phyloP scores from a whole-genome alignment of 2,113 vertebrate species.

The Hippocampus mohnikei region DNA sequence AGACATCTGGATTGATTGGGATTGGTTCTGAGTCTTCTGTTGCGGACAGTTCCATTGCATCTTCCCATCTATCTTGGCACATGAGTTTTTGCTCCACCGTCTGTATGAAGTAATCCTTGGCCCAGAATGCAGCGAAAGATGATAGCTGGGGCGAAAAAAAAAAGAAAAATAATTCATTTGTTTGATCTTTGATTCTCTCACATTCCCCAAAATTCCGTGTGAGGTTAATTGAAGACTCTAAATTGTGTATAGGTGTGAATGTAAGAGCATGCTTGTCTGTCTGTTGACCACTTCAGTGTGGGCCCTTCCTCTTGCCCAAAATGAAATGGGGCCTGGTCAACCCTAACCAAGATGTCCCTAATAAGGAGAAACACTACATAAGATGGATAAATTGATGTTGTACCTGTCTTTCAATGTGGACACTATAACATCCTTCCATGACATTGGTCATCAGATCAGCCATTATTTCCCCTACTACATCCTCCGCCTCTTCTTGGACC shows the following conservation, averaged over 20 bases:
- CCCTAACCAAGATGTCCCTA: background rate
- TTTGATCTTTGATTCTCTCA: background rate
- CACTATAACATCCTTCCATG: slow-evolving; percentile 57
- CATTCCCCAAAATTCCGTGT: background rate
- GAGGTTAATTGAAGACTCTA: background rate
- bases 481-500: slow-evolving; percentile 65
- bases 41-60: slow-evolving; percentile 23
- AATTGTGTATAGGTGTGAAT: background rate
- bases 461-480: slow-evolving; percentile 64
- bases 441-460: slow-evolving; percentile 64
- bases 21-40: slow-evolving; percentile 74
- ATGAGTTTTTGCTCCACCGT: slow-evolving; percentile 67
- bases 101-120: slow-evolving; percentile 66
- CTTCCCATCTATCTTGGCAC: slow-evolving; percentile 72
- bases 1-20: slow-evolving; percentile 58
- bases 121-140: slow-evolving; percentile 69
- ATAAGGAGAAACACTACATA: background rate
- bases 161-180: background rate
- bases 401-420: slow-evolving; percentile 72
- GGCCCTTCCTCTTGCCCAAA: too few species aligned
- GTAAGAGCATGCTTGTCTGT: too few species aligned
- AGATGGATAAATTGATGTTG: slow-evolving; percentile 6
- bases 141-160: slow-evolving; percentile 74
- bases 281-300: too few species aligned
- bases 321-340: background rate